Evolutionary conservation across 2,888 invertebrate genomes (phyloP).

Genomic region (Belgica antarctica): DNA sequence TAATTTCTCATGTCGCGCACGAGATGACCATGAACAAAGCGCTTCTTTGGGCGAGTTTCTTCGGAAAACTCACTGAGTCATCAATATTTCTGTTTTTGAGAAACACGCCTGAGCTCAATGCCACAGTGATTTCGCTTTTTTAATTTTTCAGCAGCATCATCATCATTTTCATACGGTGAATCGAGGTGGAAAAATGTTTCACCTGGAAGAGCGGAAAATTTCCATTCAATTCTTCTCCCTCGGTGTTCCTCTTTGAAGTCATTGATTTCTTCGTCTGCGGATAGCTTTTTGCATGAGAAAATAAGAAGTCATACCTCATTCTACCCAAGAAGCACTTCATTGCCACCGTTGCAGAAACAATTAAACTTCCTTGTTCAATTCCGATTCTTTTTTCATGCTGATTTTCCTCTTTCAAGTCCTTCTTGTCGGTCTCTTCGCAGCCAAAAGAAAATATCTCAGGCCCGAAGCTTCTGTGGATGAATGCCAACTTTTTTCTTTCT

Average conservation of each 20-base stretch:
- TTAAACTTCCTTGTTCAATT: constrained; percentile 31
- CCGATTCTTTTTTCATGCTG: not conserved
- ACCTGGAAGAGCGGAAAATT: not conserved
- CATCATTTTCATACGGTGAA: not conserved
- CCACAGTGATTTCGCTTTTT: not conserved
- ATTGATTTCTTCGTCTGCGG: not conserved
- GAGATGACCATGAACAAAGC: constrained; percentile 31
- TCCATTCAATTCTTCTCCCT: no score
- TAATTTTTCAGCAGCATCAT: not conserved
- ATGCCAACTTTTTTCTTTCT: constrained; percentile 37
- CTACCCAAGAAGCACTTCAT: not conserved
- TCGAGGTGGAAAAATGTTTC: not conserved
- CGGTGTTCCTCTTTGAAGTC: no score
- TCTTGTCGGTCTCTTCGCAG: constrained; percentile 31
- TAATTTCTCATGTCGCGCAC: constrained; percentile 38
- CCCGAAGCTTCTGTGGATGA: constrained; percentile 33
- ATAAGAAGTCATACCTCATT: no score
- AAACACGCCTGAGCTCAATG: not conserved
- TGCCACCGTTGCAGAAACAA: constrained; percentile 5
- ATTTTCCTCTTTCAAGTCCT: constrained; percentile 24
- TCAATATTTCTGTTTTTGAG: constrained; percentile 18
- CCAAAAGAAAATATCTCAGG: not conserved
- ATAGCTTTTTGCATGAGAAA: no score
- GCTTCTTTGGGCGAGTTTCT: not conserved
- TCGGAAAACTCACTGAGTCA: constrained; percentile 22